These are phyloP conservation scores for Esox masquinongy DNA, from an alignment of 2,797 vertebrate species.

Conservation along the genomic window DNA sequence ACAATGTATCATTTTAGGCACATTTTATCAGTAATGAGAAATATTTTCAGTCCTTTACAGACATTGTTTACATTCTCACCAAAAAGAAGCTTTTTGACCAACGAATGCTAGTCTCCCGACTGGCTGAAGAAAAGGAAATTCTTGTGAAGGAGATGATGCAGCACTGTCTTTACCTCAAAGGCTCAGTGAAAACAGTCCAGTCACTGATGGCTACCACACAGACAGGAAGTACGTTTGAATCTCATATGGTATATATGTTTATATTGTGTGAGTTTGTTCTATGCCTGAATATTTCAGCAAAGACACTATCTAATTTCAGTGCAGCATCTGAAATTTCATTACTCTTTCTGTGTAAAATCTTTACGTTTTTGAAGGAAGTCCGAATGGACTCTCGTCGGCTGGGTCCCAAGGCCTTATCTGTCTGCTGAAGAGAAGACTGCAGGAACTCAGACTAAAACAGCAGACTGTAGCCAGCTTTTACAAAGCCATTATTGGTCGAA, in stretches of 20 bases:
- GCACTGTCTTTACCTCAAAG: conserved; percentile 11
- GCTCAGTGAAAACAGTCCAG: too few relatives aligned
- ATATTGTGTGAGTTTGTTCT: too few relatives aligned
- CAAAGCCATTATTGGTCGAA: too few relatives aligned
- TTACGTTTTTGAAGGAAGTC: not conserved
- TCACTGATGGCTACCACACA: not conserved
- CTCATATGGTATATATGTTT: not conserved
- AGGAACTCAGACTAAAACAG: not conserved
- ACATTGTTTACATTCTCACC: too few relatives aligned
- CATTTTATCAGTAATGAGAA: too few relatives aligned
- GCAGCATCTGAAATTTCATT: not conserved
- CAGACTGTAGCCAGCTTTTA: not conserved
- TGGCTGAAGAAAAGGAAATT: conserved; percentile 18
- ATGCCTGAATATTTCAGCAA: too few relatives aligned
- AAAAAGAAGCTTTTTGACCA: conserved; percentile 12
- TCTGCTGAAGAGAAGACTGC: conserved; percentile 3
- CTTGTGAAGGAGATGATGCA: conserved; percentile 23
- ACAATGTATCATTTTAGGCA: too few relatives aligned
- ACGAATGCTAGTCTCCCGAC: conserved; percentile 16
- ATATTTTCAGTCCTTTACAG: too few relatives aligned
- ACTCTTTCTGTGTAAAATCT: not conserved
- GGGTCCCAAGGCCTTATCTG: too few relatives aligned
- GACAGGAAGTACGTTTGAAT: not conserved
- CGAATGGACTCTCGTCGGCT: not conserved
- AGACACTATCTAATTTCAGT: too few relatives aligned